Base-by-base conservation (phyloP, 1,140 invertebrate species). In the Danaus melanippus region DNA sequence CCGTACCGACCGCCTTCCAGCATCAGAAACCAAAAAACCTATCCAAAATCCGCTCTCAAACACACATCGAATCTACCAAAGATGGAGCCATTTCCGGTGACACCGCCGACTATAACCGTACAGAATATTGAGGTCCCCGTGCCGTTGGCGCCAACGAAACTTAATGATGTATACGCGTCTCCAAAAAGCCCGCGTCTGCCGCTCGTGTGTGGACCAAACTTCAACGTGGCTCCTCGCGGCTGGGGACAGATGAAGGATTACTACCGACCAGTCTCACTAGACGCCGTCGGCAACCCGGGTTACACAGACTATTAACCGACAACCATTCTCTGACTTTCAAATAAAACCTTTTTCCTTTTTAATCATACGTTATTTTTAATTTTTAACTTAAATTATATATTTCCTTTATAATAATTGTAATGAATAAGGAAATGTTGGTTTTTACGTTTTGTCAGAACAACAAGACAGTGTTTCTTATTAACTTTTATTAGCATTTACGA, bases 161-260 rank as follows among this genome's bases (percentile, higher is more conserved):
- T 87, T 42, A 87, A 85, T 48, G 81, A 87, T 62, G 75, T 83
- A 9, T 87, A 84, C 50, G 79, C 77, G 12, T 73, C 86, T 7
- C 85, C 85, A 0, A 67, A 77, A 44, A 84, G 80, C 49, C 77
- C 83, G 11, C 75, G 76, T 7, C 51, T 79, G 15, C 74, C 80
- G 10, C 67, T 84, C 4, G 84, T 86, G 49, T 77, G 53, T 51
- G 86, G 78, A 21, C 88, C 89, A 42, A 94, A 93, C 64, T 95
- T 94, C 76, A 95, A 95, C 63, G 94, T 92, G 1, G 92, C 92
- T 21, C 92, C 94, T n/a, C 89, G 93, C 52, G 93, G 93, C 7
- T 95, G 94, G 94, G 88, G 91, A 11, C 88, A 91, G 60, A 88
- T 88, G 46, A 87, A 89, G 54, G 86, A 89, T 10, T 90, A 90